Evolutionary conservation across 2,113 vertebrate genomes (phyloP).

Genomic region (Ammospiza nelsoni): DNA sequence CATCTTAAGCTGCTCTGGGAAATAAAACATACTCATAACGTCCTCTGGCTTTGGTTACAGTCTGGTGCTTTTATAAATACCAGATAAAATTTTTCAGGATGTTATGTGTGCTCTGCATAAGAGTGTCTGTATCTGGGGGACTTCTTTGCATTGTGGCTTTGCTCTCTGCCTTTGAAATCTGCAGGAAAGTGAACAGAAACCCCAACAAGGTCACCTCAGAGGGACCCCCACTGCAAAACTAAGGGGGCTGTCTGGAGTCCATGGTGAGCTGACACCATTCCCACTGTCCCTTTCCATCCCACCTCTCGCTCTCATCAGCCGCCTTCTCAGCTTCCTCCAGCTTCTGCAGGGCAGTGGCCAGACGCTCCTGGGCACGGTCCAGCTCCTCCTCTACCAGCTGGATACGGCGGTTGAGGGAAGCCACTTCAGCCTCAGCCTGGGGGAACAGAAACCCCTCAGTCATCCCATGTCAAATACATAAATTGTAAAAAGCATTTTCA

Average conservation of each 20-base stretch:
- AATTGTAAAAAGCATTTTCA: background rate
- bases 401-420: constrained; percentile 95
- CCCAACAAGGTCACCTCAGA: background rate
- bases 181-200: background rate
- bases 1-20: background rate
- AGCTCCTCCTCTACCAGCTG: constrained; percentile 98
- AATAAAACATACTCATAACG: background rate
- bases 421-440: constrained; percentile 96
- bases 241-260: background rate
- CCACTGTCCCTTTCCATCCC: background rate
- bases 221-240: background rate
- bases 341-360: constrained; percentile 95
- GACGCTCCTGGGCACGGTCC: constrained; percentile 94
- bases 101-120: background rate
- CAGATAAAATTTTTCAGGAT: background rate
- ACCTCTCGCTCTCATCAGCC: constrained; percentile 97
- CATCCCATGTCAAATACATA: background rate
- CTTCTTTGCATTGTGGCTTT: background rate
- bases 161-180: background rate
- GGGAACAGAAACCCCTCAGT: background rate
- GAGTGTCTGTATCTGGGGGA: background rate
- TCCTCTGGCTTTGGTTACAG: background rate
- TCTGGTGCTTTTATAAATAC: background rate
- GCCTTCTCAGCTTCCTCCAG: constrained; percentile 98
- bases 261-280: accelerated